Conservation (phyloP, 2,113 vertebrate species). For the Brachyhypopomus gauderio region DNA sequence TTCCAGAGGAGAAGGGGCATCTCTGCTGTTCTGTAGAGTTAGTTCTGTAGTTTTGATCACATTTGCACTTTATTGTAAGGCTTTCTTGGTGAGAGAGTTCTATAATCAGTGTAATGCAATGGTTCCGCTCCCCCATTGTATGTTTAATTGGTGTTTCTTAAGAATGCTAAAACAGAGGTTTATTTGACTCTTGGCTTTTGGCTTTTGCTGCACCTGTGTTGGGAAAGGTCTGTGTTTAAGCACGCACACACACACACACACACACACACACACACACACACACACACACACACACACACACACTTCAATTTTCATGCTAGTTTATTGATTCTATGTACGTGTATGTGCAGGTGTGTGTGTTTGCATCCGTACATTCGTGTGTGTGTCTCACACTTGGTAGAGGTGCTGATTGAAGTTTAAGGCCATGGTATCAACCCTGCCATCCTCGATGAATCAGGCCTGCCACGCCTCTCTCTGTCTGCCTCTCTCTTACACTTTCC, state of each 20-base stretch:
- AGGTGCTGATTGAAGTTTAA: constrained; percentile 59
- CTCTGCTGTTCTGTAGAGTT: neutral
- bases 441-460: constrained; percentile 58
- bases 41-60: constrained; percentile 2
- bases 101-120: constrained; percentile 21
- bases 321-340: constrained; percentile 30
- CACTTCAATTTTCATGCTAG: neutral
- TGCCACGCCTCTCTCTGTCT: constrained; percentile 8
- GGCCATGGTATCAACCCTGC: constrained; percentile 44
- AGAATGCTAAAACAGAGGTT: constrained; percentile 1
- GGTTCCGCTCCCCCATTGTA: neutral
- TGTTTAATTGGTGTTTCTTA: constrained; percentile 14
- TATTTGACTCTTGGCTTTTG: neutral
- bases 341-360: constrained; percentile 7
- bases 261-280: neutral
- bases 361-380: neutral
- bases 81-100: constrained; percentile 4
- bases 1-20: neutral
- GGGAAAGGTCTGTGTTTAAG: constrained; percentile 17
- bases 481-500: neutral
- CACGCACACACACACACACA: neutral
- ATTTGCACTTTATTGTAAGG: constrained; percentile 27
- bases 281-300: neutral
- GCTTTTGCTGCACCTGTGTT: constrained; percentile 12
- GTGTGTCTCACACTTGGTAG: constrained; percentile 38